Percentiles rank a stretch among this genome's conserved stretches.
phyloP scores from a whole-genome alignment of 2,888 invertebrate genomes.

The Abrostola triplasia region DNA sequence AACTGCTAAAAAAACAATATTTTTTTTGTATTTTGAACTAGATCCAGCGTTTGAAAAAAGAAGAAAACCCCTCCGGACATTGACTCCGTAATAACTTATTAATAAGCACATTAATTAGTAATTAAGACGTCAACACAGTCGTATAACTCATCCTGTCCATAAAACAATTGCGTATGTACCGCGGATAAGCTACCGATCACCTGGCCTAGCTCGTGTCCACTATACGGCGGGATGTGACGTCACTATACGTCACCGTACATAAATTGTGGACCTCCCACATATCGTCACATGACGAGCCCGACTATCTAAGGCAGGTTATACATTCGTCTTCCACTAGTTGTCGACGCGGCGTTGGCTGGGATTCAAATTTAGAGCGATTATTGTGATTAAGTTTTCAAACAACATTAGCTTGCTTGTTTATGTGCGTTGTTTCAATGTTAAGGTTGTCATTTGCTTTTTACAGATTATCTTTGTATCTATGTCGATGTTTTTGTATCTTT shows the following conservation, averaged over 20 bases:
- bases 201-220: slow-evolving; percentile 22
- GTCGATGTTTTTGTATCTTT: slow-evolving; percentile 14
- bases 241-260: slow-evolving; percentile 50
- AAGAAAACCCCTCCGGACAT: slow-evolving; percentile 6
- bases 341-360: slow-evolving; percentile 38
- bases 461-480: slow-evolving; percentile 4
- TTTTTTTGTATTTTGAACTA: background rate
- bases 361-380: slow-evolving; percentile 32
- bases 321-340: slow-evolving; percentile 46
- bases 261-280: slow-evolving; percentile 67
- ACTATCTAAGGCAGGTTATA: slow-evolving; percentile 58
- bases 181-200: slow-evolving; percentile 6
- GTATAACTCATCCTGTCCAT: slow-evolving; percentile 9
- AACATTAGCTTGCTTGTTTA: slow-evolving; percentile 35
- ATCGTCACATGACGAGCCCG: slow-evolving; percentile 74
- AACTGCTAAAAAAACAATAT: background rate
- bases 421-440: slow-evolving; percentile 14
- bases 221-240: slow-evolving; percentile 48
- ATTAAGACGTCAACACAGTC: slow-evolving; percentile 21
- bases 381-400: slow-evolving; percentile 44
- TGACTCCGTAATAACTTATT: slow-evolving; percentile 30
- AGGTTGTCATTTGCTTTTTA: background rate
- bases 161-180: slow-evolving; percentile 35
- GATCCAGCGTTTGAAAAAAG: too few species aligned
- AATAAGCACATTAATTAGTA: slow-evolving; percentile 20